These are phyloP conservation scores for Mellivora capensis DNA, from an alignment of 2,113 vertebrate species.

Conservation along the genomic window DNA sequence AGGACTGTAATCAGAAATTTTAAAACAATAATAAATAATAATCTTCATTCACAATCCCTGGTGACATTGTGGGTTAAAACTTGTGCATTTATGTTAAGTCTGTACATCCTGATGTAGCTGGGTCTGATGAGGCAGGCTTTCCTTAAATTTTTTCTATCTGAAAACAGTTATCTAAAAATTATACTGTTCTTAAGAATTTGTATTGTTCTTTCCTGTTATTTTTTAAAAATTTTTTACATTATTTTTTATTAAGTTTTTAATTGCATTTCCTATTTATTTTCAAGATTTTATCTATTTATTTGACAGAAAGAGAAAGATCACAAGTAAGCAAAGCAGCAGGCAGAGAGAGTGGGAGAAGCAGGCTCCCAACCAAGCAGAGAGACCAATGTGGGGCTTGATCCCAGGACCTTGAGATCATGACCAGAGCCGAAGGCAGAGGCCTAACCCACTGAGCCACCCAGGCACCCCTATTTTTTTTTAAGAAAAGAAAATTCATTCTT, in stretches of 20 bases:
- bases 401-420: too few relatives aligned
- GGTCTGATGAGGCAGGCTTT: slow-evolving; percentile 59
- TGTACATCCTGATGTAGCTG: slow-evolving; percentile 37
- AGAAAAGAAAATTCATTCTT: slow-evolving; percentile 49
- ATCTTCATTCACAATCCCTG: slow-evolving; percentile 57
- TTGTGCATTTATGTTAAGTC: slow-evolving; percentile 13
- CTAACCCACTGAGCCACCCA: too few relatives aligned
- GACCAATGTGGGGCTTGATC: too few relatives aligned
- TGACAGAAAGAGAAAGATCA: too few relatives aligned
- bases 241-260: not conserved
- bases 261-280: not conserved
- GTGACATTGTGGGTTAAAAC: slow-evolving; percentile 65
- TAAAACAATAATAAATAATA: slow-evolving; percentile 63
- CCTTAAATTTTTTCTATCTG: slow-evolving; percentile 35
- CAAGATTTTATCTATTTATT: too few relatives aligned
- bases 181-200: slow-evolving; percentile 46
- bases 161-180: slow-evolving; percentile 52
- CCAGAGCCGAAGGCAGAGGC: too few relatives aligned
- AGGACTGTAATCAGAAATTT: slow-evolving; percentile 66
- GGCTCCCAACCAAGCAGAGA: too few relatives aligned
- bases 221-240: not conserved
- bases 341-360: too few relatives aligned
- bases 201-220: not conserved
- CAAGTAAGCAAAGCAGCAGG: too few relatives aligned
- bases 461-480: not conserved